Evolutionary conservation across 2,797 vertebrate genomes (phyloP), one percentile per base, ranked within the genome.

Genomic region (Pangasius larnaudii): DNA sequence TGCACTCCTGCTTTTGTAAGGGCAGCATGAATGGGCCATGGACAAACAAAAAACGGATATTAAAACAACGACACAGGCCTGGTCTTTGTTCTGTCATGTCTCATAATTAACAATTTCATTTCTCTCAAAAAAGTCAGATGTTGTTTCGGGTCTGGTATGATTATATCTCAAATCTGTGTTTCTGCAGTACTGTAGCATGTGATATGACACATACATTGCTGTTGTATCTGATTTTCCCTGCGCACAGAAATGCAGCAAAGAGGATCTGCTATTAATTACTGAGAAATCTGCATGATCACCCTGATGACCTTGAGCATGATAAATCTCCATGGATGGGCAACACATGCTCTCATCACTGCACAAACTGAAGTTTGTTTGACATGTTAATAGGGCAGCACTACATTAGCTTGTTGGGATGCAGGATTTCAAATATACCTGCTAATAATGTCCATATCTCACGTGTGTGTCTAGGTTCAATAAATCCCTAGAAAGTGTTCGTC

Each of bases 301-400:
- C 86, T 93, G 92, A 95, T 93, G 92, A 95, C 94, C 94, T 94
- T 95, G 91, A 88, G 86, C 42, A 42, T 83, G 88, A 67, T 36
- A 61, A 24, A 83, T 59, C 77, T 84, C 49, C 75, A 61, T 67
- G 63, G 84, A 89, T 87, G 77, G n/a, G 24, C 10, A 59, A 42
- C 58, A 69, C 65, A 82, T 30, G 14, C 36, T 4, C 22, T 67
- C 65, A 69, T 24, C 46, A 14, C 49, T 22, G 46, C 82, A 63
- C 13, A 71, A 51, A 6, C 19, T 22, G 22, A 56, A 61, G 56
- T 27, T 27, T 59, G 56, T 27, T 81, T 27, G 22, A 1, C 5
- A 27, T 42, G 46, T 81, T 11, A 42, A 13, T 27, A 16, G n/a
- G 71, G 46, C 53, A 59, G 56, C 22, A 72, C 27, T 36, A 56